Conservation (phyloP, 2,113 vertebrate species). For the Rhynchomys soricoides region DNA sequence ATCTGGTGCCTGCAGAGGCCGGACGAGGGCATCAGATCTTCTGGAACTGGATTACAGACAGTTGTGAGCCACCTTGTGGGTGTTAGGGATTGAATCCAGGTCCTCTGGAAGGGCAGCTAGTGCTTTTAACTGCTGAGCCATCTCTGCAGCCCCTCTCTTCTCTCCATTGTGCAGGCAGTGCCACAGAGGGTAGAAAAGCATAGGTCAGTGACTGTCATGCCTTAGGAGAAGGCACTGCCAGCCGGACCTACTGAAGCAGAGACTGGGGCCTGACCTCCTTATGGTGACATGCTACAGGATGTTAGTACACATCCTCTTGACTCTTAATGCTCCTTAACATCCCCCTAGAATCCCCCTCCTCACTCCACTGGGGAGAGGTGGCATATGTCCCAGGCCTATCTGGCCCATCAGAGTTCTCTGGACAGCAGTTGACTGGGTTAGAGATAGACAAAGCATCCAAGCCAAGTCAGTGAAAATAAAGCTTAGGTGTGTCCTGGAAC, state of each 20-base stretch:
- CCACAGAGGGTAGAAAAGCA: neutral
- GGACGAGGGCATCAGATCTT: neutral
- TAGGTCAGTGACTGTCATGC: rapidly evolving
- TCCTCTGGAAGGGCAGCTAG: neutral
- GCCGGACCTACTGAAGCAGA: neutral
- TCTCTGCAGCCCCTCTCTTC: too few relatives aligned
- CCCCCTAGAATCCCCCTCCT: neutral
- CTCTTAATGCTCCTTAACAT: neutral
- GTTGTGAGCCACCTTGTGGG: neutral
- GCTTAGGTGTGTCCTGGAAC: neutral
- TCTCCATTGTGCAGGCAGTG: neutral
- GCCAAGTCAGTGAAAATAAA: neutral
- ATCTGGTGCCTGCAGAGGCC: too few relatives aligned
- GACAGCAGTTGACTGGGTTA: neutral
- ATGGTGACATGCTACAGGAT: rapidly evolving
- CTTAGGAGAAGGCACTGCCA: neutral
- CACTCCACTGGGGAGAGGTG: neutral
- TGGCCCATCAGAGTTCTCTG: neutral
- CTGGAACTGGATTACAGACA: neutral
- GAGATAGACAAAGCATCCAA: neutral
- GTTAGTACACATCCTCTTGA: rapidly evolving
- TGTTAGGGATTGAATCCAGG: too few relatives aligned
- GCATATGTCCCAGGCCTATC: neutral
- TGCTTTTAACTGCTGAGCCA: neutral
- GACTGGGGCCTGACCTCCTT: neutral